Base-by-base conservation (phyloP, 2,797 vertebrate genomes). In the Vespertilio murinus region DNA sequence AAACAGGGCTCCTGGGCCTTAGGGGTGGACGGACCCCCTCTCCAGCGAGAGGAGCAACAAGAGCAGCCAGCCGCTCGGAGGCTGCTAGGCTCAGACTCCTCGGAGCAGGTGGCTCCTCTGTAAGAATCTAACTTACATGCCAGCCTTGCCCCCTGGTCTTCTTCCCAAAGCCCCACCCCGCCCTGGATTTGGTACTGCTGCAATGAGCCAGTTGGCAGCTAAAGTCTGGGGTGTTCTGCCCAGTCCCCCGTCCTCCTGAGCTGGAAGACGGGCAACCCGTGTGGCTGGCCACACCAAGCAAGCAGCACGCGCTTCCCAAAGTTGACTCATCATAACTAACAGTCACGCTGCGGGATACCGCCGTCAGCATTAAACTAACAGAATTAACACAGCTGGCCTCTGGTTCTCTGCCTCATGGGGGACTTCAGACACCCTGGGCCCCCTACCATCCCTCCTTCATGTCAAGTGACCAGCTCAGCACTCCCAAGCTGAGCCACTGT, bases 361-460 rank as follows among this genome's bases (percentile, higher is more conserved):
- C 42, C 2, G 45, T 80, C 61, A 65, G 54, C 83, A 97, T 97
- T 97, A 97, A 97, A 97, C 97, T 97, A 97, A 97, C 96, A 59
- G 90, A 70, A 92, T 94, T 95, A 96, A 97, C 88, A 56, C 82
- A 88, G 82, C 49, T 3, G 7, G 88, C 56, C 64, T 95, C 90
- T 47, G 71, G 54, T 91, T 95, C 82, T 94, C 40, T 0, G 28
- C 54, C 69, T 33, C 35, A 6, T 5, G 2, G 42, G n/a, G 20
- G 25, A 38, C 25, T 40, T 22, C 1, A 3, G 61, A 49, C 6
- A 6, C 33, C 40, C 65, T 17, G 17, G 40, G 23, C 12, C 84
- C 28, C 71, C 59, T 25, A 35, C 40, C 35, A 35, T 22, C 22
- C 52, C 22, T 17, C 47, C 42, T 18, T 5, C 45, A 14, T 0